Base-by-base conservation (phyloP, 2,797 vertebrate species). In the Labeo calbasu region DNA sequence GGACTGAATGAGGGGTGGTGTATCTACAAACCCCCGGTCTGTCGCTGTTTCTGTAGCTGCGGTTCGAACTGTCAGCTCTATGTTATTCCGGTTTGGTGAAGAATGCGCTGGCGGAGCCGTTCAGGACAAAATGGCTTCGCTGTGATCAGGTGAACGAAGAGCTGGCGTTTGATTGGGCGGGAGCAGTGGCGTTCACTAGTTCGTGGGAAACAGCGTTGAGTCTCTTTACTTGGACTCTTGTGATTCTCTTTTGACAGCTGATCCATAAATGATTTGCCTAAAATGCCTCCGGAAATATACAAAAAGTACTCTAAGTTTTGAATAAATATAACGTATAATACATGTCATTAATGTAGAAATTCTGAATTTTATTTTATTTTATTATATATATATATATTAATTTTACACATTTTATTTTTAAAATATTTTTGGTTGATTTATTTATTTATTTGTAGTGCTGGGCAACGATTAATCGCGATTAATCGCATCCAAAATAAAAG, bases 111-210 rank as follows among this genome's bases (percentile, higher is more conserved):
- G 86, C 43, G 73, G 89, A 86, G 68, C 89, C 89, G 89, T 81
- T 86, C 92, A 89, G 92, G 92, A 95, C 95, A 96, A 96, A 96
- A 96, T 96, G 95, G 95, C 93, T 95, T 94, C 93, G 92, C 93
- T 86, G 88, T 90, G 92, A 94, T 95, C 95, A 95, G 94, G 94
- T 96, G 95, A 95, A 93, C 92, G 91, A 90, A 91, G 89, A 90
- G 0, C 0, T 2, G 15, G 14, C 55, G 75, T 87, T 8, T 77
- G 87, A 86, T 88, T 82, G 85, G 87, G 1, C 55, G 61, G 10
- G 19, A 77, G 76, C 57, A 53, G 57, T 1, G 87, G 75, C 73
- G 75, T 84, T 78, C 25, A 77, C 53, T 23, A 5, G 21, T 0
- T 84, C 55, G 32, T 70, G 65, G 76, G 43, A 50, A 78, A 61